Conservation (phyloP, 2,113 vertebrate species). For the Puntigrus tetrazona region DNA sequence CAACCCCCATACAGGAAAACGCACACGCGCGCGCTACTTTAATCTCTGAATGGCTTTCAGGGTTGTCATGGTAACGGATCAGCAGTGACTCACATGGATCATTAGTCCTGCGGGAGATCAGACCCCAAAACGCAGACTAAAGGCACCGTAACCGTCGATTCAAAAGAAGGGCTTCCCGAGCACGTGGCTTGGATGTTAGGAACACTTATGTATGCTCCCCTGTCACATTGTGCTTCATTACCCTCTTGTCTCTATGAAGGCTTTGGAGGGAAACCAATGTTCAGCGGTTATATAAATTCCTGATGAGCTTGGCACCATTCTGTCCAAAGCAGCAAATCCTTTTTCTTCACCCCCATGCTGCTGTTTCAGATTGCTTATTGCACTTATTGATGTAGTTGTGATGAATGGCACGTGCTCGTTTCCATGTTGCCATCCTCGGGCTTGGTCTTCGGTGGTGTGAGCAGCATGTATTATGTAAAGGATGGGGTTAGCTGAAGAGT, state of each 20-base stretch:
- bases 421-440: background rate
- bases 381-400: background rate
- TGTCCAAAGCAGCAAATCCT: slow-evolving; percentile 24
- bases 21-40: slow-evolving; percentile 9
- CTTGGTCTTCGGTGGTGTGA: background rate
- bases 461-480: background rate
- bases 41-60: slow-evolving; percentile 55
- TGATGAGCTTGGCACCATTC: slow-evolving; percentile 42
- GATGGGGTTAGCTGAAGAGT: background rate
- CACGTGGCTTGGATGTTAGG: background rate
- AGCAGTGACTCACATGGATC: slow-evolving; percentile 59
- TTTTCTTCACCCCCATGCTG: background rate
- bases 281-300: slow-evolving; percentile 41
- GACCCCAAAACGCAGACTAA: slow-evolving; percentile 23
- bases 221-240: slow-evolving; percentile 23
- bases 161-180: background rate
- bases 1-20: background rate
- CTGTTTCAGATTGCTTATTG: background rate
- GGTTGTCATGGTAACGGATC: slow-evolving; percentile 78
- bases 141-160: slow-evolving; percentile 6
- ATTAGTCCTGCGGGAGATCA: slow-evolving; percentile 47
- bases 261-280: slow-evolving; percentile 36
- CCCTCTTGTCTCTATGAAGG: slow-evolving; percentile 26
- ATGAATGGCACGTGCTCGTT: background rate
- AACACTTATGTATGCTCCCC: background rate